These are phyloP conservation scores for Leucania comma DNA, from an alignment of 2,888 invertebrate genomes.

Conservation along the genomic window DNA sequence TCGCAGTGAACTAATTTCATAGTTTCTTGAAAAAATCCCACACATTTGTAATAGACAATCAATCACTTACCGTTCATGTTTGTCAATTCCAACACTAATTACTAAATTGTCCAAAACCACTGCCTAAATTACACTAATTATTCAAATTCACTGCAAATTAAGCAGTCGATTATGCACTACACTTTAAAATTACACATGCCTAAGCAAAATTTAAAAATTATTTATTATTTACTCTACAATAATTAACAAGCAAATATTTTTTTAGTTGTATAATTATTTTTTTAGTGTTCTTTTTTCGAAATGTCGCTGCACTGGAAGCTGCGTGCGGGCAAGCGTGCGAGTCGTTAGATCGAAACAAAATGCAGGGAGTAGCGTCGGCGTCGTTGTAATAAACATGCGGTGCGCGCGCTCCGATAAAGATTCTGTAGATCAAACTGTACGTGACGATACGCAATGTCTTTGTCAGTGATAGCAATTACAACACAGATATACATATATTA, in stretches of 20 bases:
- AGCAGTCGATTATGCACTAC: constrained; percentile 46
- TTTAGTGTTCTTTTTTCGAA: constrained; percentile 18
- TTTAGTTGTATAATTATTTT: not conserved
- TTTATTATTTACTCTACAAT: constrained; percentile 13
- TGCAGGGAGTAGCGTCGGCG: constrained; percentile 64
- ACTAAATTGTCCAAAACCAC: constrained; percentile 52
- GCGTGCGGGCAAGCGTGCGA: constrained; percentile 68
- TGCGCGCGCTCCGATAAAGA: constrained; percentile 53
- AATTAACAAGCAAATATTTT: constrained; percentile 7
- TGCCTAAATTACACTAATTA: constrained; percentile 47
- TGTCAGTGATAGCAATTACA: constrained; percentile 21
- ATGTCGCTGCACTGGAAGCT: constrained; percentile 48
- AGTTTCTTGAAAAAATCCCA: constrained; percentile 21
- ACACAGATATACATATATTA: constrained; percentile 3
- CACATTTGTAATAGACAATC: constrained; percentile 24
- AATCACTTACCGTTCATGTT: constrained; percentile 64
- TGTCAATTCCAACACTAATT: constrained; percentile 59
- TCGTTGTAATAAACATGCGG: constrained; percentile 68
- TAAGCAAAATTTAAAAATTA: not conserved
- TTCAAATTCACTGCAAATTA: constrained; percentile 16
- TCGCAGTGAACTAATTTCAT: constrained; percentile 22
- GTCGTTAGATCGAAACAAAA: constrained; percentile 67
- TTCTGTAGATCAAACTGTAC: constrained; percentile 56
- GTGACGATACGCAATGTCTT: constrained; percentile 53
- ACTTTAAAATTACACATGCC: constrained; percentile 49